Percentiles rank a stretch among this genome's conserved stretches.
These are phyloP conservation scores for Scaptomyza reducta DNA, from an alignment of 2,888 invertebrate genomes.

Conservation along the genomic window DNA sequence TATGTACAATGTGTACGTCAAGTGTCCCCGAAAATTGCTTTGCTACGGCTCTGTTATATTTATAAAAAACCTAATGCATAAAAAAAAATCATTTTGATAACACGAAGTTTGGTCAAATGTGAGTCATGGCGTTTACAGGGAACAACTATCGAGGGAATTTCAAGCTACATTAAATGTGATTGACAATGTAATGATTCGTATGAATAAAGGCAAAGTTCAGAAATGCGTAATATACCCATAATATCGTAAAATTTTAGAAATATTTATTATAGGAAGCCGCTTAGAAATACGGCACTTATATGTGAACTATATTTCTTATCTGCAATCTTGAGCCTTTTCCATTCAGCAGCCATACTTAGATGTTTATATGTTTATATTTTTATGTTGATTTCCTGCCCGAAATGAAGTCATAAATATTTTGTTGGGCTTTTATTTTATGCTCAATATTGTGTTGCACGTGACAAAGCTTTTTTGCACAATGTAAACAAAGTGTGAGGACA, in stretches of 20 bases:
- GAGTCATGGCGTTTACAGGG: constrained; percentile 35
- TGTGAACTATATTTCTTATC: not conserved
- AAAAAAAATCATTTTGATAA: constrained; percentile 22
- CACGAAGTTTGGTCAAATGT: constrained; percentile 14
- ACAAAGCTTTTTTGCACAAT: constrained; percentile 24
- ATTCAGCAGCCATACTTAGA: not conserved
- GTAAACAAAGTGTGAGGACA: constrained; percentile 36
- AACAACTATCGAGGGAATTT: constrained; percentile 13
- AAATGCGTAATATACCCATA: not conserved
- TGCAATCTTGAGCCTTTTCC: not conserved
- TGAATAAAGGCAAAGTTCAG: constrained; percentile 17
- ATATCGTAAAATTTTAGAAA: not conserved
- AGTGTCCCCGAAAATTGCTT: constrained; percentile 2
- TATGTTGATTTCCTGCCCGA: not conserved
- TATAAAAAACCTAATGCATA: not conserved
- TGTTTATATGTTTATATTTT: too few species aligned
- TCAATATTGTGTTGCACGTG: constrained; percentile 1
- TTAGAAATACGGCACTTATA: not conserved
- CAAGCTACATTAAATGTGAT: not conserved
- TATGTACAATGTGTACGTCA: constrained; percentile 2
- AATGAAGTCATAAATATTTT: constrained; percentile 2
- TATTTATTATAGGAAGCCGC: not conserved
- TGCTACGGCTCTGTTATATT: constrained; percentile 18
- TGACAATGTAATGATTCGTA: not conserved
- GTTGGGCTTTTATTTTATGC: constrained; percentile 4